Percentiles rank a stretch among this genome's conserved stretches.
These are phyloP conservation scores for Coleophora deauratella DNA, from an alignment of 2,888 invertebrate genomes.

Conservation along the genomic window DNA sequence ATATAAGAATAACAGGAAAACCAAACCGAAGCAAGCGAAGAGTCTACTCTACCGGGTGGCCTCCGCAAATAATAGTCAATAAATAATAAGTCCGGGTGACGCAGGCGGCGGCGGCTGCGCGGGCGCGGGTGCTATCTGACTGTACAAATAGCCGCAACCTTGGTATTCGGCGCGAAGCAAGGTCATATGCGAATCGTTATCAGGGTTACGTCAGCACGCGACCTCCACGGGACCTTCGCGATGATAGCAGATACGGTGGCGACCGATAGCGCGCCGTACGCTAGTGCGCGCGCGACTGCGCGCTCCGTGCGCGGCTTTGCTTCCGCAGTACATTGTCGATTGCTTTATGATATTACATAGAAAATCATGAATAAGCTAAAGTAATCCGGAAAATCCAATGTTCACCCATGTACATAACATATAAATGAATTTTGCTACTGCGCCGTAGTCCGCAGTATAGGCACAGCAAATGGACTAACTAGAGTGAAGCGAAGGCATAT, in stretches of 20 bases:
- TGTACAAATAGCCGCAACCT: slow-evolving; percentile 71
- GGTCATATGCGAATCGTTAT: slow-evolving; percentile 73
- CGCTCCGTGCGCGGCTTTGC: slow-evolving; percentile 22
- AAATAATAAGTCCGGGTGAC: slow-evolving; percentile 56
- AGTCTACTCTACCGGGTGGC: slow-evolving; percentile 40
- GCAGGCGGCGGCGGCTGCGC: slow-evolving; percentile 33
- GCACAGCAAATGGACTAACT: too few relatives aligned
- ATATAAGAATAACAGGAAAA: not conserved
- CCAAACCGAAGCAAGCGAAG: slow-evolving; percentile 17
- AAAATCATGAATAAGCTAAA: too few relatives aligned
- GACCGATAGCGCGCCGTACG: slow-evolving; percentile 53
- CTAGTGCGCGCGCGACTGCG: slow-evolving; percentile 22
- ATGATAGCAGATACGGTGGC: slow-evolving; percentile 56
- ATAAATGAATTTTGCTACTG: too few relatives aligned
- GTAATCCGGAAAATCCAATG: too few relatives aligned
- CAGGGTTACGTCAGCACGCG: slow-evolving; percentile 67
- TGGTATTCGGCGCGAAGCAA: slow-evolving; percentile 70
- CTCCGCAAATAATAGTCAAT: slow-evolving; percentile 54
- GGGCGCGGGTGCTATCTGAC: slow-evolving; percentile 46
- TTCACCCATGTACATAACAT: too few relatives aligned
- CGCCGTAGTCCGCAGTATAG: too few relatives aligned
- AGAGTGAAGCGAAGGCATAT: too few relatives aligned
- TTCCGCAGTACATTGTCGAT: slow-evolving; percentile 13
- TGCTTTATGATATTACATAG: too few relatives aligned
- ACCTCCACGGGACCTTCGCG: slow-evolving; percentile 55